Percentiles rank a stretch among this genome's conserved stretches.
phyloP scores from a whole-genome alignment of 2,113 vertebrate genomes.

The Genyomyrus donnyi region DNA sequence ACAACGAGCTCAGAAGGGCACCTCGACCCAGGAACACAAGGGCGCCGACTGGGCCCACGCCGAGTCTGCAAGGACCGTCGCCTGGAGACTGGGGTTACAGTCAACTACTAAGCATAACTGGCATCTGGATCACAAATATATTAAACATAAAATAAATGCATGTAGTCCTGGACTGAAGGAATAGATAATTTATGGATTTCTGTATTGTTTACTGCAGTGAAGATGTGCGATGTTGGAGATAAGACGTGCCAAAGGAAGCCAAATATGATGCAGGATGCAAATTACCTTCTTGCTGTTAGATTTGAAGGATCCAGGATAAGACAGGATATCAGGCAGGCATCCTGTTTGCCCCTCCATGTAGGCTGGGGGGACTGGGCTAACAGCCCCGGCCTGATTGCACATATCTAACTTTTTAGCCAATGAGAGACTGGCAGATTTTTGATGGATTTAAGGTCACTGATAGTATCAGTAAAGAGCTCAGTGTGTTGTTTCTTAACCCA shows the following conservation, averaged over 20 bases:
- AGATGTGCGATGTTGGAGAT: neutral
- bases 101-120: neutral
- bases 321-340: neutral
- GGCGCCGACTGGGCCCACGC: neutral
- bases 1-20: neutral
- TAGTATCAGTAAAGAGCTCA: slow-evolving; percentile 1
- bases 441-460: neutral
- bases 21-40: neutral
- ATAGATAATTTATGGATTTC: neutral
- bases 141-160: neutral
- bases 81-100: neutral
- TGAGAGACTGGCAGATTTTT: neutral
- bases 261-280: neutral
- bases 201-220: neutral
- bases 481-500: neutral
- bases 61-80: neutral
- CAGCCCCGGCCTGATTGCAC: neutral
- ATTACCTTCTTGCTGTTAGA: neutral
- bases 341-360: neutral
- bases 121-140: neutral
- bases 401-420: neutral
- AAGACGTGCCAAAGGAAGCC: neutral
- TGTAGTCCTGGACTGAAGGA: neutral
- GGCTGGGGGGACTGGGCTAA: neutral
- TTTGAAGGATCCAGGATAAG: neutral